Conservation (phyloP, 2,797 vertebrate genomes). For the Parauchenoglanis ngamensis region DNA sequence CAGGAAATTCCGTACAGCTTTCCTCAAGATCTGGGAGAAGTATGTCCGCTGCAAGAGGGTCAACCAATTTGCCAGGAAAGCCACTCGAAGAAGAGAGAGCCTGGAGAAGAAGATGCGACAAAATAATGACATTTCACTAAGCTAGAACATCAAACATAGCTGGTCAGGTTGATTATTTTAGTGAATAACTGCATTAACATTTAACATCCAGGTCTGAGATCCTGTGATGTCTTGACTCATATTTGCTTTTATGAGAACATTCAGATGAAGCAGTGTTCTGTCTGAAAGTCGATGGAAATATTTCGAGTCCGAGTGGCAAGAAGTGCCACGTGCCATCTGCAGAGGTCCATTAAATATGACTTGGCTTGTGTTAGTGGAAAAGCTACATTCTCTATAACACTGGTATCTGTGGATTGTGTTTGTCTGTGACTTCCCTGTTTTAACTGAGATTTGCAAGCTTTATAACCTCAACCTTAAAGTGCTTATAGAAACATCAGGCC, state of each 20-base stretch:
- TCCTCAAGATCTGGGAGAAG: slow-evolving; percentile 91
- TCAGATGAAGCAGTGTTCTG: neutral
- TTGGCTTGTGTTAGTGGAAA: slow-evolving; percentile 21
- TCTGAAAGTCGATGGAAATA: neutral
- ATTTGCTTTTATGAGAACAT: neutral
- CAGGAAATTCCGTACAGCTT: slow-evolving; percentile 91
- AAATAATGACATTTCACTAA: slow-evolving; percentile 45
- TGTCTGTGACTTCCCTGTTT: neutral
- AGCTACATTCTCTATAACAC: neutral
- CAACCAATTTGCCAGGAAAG: slow-evolving; percentile 63
- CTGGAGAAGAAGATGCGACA: slow-evolving; percentile 53
- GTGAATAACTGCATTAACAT: neutral
- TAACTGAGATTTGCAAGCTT: neutral
- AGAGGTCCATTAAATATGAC: slow-evolving; percentile 23
- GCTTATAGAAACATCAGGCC: slow-evolving; percentile 1
- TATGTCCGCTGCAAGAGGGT: slow-evolving; percentile 87
- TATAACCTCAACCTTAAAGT: slow-evolving; percentile 21
- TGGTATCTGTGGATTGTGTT: neutral
- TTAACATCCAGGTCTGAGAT: slow-evolving; percentile 24
- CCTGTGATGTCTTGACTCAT: slow-evolving; percentile 14
- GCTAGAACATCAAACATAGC: neutral
- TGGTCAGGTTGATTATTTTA: neutral
- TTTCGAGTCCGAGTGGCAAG: neutral
- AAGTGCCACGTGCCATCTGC: neutral
- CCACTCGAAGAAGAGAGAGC: slow-evolving; percentile 71